These are phyloP conservation scores for Aythya baeri DNA, from an alignment of 2,113 vertebrate genomes.

Conservation along the genomic window DNA sequence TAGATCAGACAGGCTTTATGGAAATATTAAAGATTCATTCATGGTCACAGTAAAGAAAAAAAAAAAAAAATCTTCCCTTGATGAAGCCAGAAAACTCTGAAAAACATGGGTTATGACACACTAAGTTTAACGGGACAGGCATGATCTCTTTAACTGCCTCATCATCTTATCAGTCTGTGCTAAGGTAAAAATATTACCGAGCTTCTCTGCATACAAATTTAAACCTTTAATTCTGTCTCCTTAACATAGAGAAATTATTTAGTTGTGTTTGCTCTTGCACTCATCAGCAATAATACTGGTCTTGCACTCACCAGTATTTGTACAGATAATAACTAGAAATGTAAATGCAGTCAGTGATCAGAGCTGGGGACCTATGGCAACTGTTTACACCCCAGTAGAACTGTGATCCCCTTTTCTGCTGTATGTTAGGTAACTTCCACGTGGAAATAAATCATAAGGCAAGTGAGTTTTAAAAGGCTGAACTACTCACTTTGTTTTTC, in stretches of 20 bases:
- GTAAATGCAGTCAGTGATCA: background rate
- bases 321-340: background rate
- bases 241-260: background rate
- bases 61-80: background rate
- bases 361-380: background rate
- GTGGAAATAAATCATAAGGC: background rate
- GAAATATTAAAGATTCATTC: background rate
- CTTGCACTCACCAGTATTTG: background rate
- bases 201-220: background rate
- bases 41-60: background rate
- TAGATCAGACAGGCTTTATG: background rate
- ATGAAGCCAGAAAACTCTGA: background rate
- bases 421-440: background rate
- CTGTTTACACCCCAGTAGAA: background rate
- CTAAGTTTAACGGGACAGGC: background rate
- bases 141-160: background rate
- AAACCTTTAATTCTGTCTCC: background rate
- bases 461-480: background rate
- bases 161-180: background rate
- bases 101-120: background rate
- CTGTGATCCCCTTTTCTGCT: background rate
- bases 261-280: background rate
- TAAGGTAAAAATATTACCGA: background rate
- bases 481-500: background rate
- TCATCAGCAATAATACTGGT: too few species aligned